Percentiles rank a stretch among this genome's conserved stretches.
Conservation (phyloP, 2,888 invertebrate species). For the Heterodera filipjevi region DNA sequence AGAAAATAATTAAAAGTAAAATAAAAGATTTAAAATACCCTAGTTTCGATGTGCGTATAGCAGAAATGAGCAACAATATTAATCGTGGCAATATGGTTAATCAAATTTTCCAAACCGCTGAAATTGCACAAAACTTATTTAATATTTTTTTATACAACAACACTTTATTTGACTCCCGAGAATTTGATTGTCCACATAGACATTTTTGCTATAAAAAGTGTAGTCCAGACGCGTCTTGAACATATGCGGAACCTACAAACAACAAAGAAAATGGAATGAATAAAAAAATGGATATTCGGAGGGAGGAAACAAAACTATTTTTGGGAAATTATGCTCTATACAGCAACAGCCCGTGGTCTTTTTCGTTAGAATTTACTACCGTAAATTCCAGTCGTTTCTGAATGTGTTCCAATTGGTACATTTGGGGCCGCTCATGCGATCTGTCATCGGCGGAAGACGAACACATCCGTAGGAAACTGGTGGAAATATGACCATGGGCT, state of each 20-base stretch:
- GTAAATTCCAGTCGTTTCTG: conserved; percentile 52
- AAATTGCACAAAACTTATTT: conserved; percentile 14
- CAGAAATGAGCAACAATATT: neutral
- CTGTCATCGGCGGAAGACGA: conserved; percentile 10
- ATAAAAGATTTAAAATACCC: conserved; percentile 19
- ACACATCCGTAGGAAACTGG: neutral
- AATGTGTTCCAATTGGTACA: conserved; percentile 60
- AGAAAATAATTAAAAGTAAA: neutral
- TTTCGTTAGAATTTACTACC: too few species aligned
- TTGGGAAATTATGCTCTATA: too few species aligned
- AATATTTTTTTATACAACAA: neutral
- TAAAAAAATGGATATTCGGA: conserved; percentile 3
- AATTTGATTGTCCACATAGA: conserved; percentile 60
- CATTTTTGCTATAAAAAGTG: conserved; percentile 62
- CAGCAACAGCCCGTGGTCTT: too few species aligned
- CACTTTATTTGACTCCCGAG: conserved; percentile 33
- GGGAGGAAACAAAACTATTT: too few species aligned
- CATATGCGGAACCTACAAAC: conserved; percentile 56
- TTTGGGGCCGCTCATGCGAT: conserved; percentile 48
- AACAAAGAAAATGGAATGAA: conserved; percentile 18
- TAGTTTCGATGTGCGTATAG: conserved; percentile 11
- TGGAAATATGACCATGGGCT: neutral
- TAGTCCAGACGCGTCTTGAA: conserved; percentile 59
- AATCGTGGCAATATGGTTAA: conserved; percentile 50
- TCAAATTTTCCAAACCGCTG: conserved; percentile 51